Evolutionary conservation across 2,888 invertebrate species (phyloP).

Genomic region (Zootermopsis nevadensis): DNA sequence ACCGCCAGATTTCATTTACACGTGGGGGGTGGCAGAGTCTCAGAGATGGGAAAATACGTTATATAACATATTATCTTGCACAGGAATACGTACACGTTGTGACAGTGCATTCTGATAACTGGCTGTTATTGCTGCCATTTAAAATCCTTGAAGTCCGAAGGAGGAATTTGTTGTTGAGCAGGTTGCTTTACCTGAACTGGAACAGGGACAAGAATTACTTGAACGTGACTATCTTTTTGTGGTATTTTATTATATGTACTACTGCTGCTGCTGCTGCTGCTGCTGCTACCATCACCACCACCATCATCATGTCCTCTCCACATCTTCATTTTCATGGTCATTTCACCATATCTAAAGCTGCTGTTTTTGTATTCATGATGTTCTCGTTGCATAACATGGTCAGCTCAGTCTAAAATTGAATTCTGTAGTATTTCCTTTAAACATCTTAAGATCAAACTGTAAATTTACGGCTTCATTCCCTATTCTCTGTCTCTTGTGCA

Average conservation of each 20-base stretch:
- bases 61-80: not conserved
- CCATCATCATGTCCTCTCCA: too few relatives aligned
- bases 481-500: not conserved
- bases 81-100: not conserved
- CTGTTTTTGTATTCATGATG: too few relatives aligned
- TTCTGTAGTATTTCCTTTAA: not conserved
- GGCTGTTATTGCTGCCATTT: not conserved
- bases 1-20: not conserved
- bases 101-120: not conserved
- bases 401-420: too few relatives aligned
- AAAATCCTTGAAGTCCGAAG: not conserved
- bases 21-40: not conserved
- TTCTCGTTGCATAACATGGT: too few relatives aligned
- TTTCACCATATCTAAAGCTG: too few relatives aligned
- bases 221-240: too few relatives aligned
- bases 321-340: too few relatives aligned
- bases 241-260: too few relatives aligned
- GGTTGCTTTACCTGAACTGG: not conserved
- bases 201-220: not conserved
- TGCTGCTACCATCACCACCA: too few relatives aligned
- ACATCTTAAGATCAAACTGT: not conserved
- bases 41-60: not conserved
- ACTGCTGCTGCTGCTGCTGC: too few relatives aligned
- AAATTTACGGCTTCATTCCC: not conserved
- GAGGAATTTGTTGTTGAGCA: not conserved